These are phyloP conservation scores for Microcebus lehilahytsara DNA, from an alignment of 2,113 vertebrate genomes.

Conservation along the genomic window DNA sequence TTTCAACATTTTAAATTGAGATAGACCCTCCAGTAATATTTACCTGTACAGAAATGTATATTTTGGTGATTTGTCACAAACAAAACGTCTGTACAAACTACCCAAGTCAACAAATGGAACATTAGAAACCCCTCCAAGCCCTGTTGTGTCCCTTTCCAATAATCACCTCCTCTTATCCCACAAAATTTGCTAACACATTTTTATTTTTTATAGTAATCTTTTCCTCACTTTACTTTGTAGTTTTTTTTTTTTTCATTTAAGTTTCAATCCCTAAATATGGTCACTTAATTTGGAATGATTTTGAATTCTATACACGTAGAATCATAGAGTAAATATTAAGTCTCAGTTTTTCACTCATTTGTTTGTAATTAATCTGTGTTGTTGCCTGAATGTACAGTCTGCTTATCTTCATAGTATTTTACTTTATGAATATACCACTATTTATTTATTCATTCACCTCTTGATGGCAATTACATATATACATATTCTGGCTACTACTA, in stretches of 20 bases:
- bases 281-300: background rate
- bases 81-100: background rate
- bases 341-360: background rate
- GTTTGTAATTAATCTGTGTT: background rate
- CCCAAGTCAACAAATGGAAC: background rate
- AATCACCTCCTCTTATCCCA: background rate
- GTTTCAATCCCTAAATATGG: background rate
- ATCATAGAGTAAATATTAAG: background rate
- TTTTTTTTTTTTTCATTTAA: background rate
- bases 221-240: background rate
- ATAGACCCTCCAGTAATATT: background rate
- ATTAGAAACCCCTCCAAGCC: background rate
- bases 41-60: background rate
- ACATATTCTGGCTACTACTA: background rate
- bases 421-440: background rate
- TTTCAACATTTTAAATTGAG: background rate
- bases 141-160: background rate
- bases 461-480: background rate
- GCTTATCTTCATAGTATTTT: background rate
- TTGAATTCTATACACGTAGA: background rate
- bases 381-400: background rate
- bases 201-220: background rate
- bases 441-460: background rate
- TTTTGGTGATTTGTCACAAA: background rate
- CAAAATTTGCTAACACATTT: background rate